Evolutionary conservation across 2,888 invertebrate species (phyloP).

Genomic region (Machimus rusticus): DNA sequence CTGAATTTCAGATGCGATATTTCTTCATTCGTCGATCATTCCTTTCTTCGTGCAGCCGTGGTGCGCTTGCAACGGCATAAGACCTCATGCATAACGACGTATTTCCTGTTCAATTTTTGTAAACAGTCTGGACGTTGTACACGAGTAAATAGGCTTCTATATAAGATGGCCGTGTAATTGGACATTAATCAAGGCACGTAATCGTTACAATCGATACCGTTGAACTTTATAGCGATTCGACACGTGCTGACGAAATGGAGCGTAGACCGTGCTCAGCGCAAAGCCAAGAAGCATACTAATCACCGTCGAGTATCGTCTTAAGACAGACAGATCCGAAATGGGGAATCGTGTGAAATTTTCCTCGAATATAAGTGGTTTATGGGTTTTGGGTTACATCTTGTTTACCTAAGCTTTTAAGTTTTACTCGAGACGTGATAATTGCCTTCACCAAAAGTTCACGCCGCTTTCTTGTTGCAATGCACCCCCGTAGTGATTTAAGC

Average conservation of each 20-base stretch:
- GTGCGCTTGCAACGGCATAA: background rate
- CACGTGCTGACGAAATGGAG: conserved; percentile 16
- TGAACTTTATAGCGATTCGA: conserved; percentile 12
- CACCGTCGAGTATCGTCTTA: background rate
- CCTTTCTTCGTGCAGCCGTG: background rate
- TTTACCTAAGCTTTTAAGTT: conserved; percentile 4
- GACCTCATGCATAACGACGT: conserved; percentile 10
- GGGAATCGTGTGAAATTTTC: conserved; percentile 21
- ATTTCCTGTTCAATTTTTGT: conserved; percentile 20
- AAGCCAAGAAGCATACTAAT: conserved; percentile 7
- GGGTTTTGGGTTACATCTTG: conserved; percentile 4
- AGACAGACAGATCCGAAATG: background rate
- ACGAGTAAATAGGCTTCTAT: background rate
- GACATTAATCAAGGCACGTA: conserved; percentile 25
- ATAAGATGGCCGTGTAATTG: background rate
- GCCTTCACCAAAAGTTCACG: background rate
- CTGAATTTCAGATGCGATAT: background rate
- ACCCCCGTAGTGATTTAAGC: background rate
- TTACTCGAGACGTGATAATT: background rate
- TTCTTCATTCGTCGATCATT: background rate
- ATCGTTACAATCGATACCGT: conserved; percentile 27
- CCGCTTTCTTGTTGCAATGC: background rate
- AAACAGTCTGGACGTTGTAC: conserved; percentile 9
- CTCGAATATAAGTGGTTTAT: conserved; percentile 5
- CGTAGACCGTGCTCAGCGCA: background rate